Base-by-base conservation (phyloP, 2,888 invertebrate genomes). In the Nudaria mundana region DNA sequence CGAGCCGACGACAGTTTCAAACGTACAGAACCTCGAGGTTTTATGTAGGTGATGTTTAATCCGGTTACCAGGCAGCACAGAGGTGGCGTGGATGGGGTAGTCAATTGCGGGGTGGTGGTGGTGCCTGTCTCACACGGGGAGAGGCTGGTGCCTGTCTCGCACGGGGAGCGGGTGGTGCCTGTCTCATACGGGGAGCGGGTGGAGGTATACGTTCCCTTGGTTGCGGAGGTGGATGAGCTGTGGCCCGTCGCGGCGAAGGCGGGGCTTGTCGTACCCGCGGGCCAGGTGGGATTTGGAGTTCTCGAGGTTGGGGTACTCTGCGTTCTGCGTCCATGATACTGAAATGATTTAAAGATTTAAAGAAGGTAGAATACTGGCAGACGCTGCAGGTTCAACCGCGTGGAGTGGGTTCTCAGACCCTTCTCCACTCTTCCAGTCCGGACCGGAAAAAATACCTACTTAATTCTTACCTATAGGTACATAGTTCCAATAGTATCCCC, bases 181-280 rank as follows among this genome's bases (percentile, higher is more conserved):
- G 70, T 1, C 76, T 63, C 32, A 53, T 56, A 15, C 56, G 45
- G 0, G 79, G 78, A 2, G 63, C 66, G 0, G 78, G 79, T 0
- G 79, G 77, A 2, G 62, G 37, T 0, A 66, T 69, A 0, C 76
- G 63, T n/a, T 75, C 71, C 16, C 50, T 47, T 0, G 66, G 66
- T 18, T 50, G 62, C 3, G 66, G 66, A 1, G 74, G 73, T 0
- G 53, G 40, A 7, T 66, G 66, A 1, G 68, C 73, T 1, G 62
- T 54, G 1, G 63, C 34, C 1, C 65, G 64, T 1, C 69, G 66
- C 0, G 81, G 80, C 11, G 59, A 57, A 0, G 80, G 80, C 0
- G 81, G 81, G 0, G 72, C 44, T 16, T 75, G 71, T 2, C 80
- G 62, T 1, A 46, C 46, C 1, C 78, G 60, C 0, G 81, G 81